Evolutionary conservation across 1,140 invertebrate genomes (phyloP), one percentile per base, ranked within the genome.

Genomic region (Leguminivora glycinivorella): DNA sequence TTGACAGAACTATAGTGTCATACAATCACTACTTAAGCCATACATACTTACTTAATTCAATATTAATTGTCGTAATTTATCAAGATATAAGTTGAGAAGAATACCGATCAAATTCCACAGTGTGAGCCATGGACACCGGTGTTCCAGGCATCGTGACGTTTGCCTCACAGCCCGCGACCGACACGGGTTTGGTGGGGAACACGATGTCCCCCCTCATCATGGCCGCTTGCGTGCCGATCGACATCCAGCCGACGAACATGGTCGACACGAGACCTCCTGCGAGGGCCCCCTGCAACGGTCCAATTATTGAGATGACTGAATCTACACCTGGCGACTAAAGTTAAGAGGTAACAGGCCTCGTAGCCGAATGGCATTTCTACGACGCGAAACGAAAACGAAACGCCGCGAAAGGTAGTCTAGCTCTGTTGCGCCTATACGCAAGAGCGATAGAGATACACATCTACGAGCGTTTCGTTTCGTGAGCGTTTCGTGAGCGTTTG

Each of bases 201-300:
- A 84, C 78, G 58, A 96, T 94, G 22, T 92, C 87, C 0, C 94
- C 94, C 2, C 90, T 91, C 6, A 95, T 93, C 80, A 96, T 95
- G 7, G 95, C 93, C 1, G 95, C 92, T 83, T 97, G 96, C 0
- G 96, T 95, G 3, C 96, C 96, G n/a, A 98, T 92, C 0, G 96
- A 97, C 29, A 98, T 95, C 96, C 96, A 98, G 2, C 95, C 94
- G 24, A 96, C 94, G 4, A 97, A 91, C 4, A 93, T 81, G 0
- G 97, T 92, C 56, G 96, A 95, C 7, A 92, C 82, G 0, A 97
- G 43, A 0, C 95, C 94, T 5, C 97, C 97, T n/a, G 91, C 92
- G 72, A 96, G 88, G 0, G 96, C 97, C 26, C 97, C 97, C 96
- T 98, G 72, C 47, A 52, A 77, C 63, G 29, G 7, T 14, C 14